Base-by-base conservation (phyloP, 2,888 invertebrate species). In the Drosophila pseudotakahashii region DNA sequence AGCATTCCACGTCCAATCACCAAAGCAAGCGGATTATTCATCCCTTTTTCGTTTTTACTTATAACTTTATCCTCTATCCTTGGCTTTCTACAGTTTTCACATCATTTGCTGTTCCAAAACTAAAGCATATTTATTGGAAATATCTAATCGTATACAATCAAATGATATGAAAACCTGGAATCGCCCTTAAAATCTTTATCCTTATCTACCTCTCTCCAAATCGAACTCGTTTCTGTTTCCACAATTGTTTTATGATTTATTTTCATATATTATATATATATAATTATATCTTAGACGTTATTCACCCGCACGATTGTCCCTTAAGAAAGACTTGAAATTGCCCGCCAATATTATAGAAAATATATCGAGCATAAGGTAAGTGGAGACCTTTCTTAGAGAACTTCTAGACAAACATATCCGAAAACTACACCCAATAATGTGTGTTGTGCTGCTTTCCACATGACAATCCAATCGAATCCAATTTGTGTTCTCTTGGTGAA, bases 261-360 rank as follows among this genome's bases (percentile, higher is more conserved):
- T 36, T 67, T 30, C 10, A 51, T 42, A 30, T 69, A 58, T 70
- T 69, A 41, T 69, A 58, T 70, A 70, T 70, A 54, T 70, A 53
- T 55, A 47, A 51, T 62, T 71, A 62, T 71, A 84, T 77, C 89
- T 89, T 95, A 96, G 96, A 94, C 96, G 96, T 93, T 96, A 96
- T 94, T 96, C 96, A 93, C 95, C 96, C 89, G 95, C 94, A 93
- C 94, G 96, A 92, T 94, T 96, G 93, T 96, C 96, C 92, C 94
- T 96, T 92, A 95, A 96, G 92, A 96, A 96, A 93, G 96, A 96
- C 92, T 94, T 96, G 93, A 95, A 95, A 94, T 93, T 95, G 90
- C 94, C 95, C 87, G 95, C 95, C 91, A 95, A 95, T 91, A 94
- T 96, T 91, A 94, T 96, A 93, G 96, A 96, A 93, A 95, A 94